phyloP scores from a whole-genome alignment of 1,140 invertebrate species.

The Scaptomyza pallida region DNA sequence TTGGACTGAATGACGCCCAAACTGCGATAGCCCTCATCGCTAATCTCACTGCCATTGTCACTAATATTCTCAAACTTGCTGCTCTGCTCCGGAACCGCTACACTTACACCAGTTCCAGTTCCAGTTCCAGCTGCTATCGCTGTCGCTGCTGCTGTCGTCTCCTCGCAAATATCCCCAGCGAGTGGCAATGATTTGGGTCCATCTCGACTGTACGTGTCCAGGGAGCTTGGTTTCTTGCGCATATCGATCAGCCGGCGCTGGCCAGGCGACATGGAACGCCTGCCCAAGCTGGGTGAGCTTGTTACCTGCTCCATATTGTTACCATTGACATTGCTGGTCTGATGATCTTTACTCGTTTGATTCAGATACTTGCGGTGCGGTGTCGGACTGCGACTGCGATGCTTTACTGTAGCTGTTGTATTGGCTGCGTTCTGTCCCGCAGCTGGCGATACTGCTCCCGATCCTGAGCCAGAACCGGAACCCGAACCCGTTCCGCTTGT shows the following conservation, averaged over 20 bases:
- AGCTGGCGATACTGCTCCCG: slow-evolving; percentile 6
- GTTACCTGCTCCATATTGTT: slow-evolving; percentile 14
- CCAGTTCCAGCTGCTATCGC: background rate
- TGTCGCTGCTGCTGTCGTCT: background rate
- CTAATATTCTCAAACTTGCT: slow-evolving; percentile 87
- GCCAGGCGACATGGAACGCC: slow-evolving; percentile 84
- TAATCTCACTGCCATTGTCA: slow-evolving; percentile 93
- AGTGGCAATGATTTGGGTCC: slow-evolving; percentile 67
- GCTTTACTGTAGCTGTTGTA: slow-evolving; percentile 63
- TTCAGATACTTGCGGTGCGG: slow-evolving; percentile 82
- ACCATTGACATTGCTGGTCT: background rate
- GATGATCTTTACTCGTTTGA: slow-evolving; percentile 44
- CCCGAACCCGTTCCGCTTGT: slow-evolving; percentile 13
- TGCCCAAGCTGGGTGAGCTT: slow-evolving; percentile 46
- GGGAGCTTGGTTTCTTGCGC: slow-evolving; percentile 75
- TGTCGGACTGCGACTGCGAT: slow-evolving; percentile 86
- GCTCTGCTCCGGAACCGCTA: slow-evolving; percentile 57
- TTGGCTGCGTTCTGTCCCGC: slow-evolving; percentile 13
- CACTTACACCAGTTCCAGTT: slow-evolving; percentile 33
- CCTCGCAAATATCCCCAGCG: slow-evolving; percentile 31
- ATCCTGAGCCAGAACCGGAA: slow-evolving; percentile 1
- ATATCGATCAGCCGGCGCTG: slow-evolving; percentile 77
- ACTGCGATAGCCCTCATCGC: slow-evolving; percentile 94
- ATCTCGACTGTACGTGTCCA: slow-evolving; percentile 59
- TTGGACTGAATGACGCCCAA: slow-evolving; percentile 88